Evolutionary conservation across 1,140 invertebrate species (phyloP).

Genomic region (Marisa cornuarietis): DNA sequence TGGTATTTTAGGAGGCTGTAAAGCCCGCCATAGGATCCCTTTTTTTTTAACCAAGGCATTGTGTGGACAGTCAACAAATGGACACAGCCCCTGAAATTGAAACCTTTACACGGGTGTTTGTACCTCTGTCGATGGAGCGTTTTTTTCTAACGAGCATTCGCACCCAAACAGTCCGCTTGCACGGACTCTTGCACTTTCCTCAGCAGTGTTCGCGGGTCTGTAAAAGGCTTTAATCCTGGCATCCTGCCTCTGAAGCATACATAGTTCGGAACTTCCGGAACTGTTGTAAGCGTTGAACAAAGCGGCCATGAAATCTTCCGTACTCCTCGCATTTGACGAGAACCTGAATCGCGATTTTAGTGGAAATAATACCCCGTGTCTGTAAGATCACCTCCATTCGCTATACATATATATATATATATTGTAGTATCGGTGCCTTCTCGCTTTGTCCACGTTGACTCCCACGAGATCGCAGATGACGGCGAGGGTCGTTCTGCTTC

Average conservation of each 20-base stretch:
- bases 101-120: too few relatives aligned
- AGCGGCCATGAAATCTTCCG: not conserved
- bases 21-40: too few relatives aligned
- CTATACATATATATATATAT: too few relatives aligned
- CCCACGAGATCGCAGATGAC: not conserved
- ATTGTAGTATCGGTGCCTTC: not conserved
- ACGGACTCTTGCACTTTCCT: not conserved
- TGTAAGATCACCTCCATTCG: conserved; percentile 10
- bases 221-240: conserved; percentile 21
- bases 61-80: too few relatives aligned
- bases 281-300: not conserved
- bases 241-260: conserved; percentile 14
- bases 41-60: too few relatives aligned
- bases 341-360: not conserved
- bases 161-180: conserved; percentile 11
- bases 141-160: not conserved
- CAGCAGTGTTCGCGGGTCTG: not conserved
- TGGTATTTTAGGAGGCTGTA: too few relatives aligned
- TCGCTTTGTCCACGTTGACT: not conserved
- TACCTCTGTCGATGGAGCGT: not conserved
- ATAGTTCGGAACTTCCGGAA: conserved; percentile 3
- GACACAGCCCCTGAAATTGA: too few relatives aligned
- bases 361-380: conserved; percentile 14
- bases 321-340: not conserved
- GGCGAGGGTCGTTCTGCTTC: not conserved